These are phyloP conservation scores for Rhegmatorhina hoffmannsi DNA, from an alignment of 2,113 vertebrate species.

Conservation along the genomic window DNA sequence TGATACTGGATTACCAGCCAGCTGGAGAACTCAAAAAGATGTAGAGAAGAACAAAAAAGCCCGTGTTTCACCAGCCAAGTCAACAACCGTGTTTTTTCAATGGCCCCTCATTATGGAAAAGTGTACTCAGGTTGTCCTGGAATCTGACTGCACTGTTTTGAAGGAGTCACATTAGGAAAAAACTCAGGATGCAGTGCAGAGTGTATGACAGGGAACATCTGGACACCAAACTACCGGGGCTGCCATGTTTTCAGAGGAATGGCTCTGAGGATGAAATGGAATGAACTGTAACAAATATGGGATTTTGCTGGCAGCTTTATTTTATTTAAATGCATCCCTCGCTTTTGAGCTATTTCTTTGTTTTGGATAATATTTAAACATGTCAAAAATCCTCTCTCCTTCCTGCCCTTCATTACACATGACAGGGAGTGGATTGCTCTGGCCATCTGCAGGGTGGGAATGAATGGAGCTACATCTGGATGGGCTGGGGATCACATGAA, in stretches of 20 bases:
- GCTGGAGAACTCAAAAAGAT: slow-evolving; percentile 38
- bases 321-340: slow-evolving; percentile 54
- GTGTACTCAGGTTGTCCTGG: slow-evolving; percentile 38
- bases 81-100: slow-evolving; percentile 1
- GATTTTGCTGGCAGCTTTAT: slow-evolving; percentile 22
- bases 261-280: neutral
- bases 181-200: neutral
- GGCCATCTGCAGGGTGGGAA: neutral
- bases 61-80: slow-evolving; percentile 25
- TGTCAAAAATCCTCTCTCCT: slow-evolving; percentile 3
- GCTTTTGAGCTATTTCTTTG: slow-evolving; percentile 53
- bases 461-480: neutral
- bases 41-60: slow-evolving; percentile 27
- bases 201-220: neutral
- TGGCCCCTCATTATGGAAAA: slow-evolving; percentile 30
- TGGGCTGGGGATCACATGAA: neutral
- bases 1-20: slow-evolving; percentile 43
- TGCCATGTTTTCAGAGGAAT: slow-evolving; percentile 32
- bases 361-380: slow-evolving; percentile 50
- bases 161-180: slow-evolving; percentile 12
- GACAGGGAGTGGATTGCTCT: neutral
- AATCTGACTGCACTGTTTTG: slow-evolving; percentile 43
- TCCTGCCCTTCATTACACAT: neutral
- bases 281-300: slow-evolving; percentile 18
- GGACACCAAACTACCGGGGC: slow-evolving; percentile 37